These are phyloP conservation scores for Antechinus flavipes DNA, from an alignment of 2,113 vertebrate genomes.

Conservation along the genomic window DNA sequence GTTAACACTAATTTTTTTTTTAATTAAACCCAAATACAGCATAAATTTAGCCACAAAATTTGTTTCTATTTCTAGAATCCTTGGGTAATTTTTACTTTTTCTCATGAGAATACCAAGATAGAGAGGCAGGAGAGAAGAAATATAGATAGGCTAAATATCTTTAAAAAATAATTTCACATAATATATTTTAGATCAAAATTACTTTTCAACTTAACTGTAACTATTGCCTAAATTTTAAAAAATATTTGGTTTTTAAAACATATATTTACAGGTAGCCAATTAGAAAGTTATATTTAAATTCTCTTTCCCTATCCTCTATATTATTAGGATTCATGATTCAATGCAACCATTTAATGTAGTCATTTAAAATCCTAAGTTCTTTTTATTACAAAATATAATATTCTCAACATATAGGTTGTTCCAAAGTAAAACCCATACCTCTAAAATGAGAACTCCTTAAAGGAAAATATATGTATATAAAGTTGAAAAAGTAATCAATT, in stretches of 20 bases:
- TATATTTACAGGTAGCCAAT: slow-evolving; percentile 53
- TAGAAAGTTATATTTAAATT: slow-evolving; percentile 58
- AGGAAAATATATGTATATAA: neutral
- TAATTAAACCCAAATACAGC: slow-evolving; percentile 60
- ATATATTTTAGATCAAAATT: slow-evolving; percentile 53
- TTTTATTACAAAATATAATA: slow-evolving; percentile 28
- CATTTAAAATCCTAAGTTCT: slow-evolving; percentile 49
- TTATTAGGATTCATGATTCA: slow-evolving; percentile 50
- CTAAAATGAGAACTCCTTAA: neutral
- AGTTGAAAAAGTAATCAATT: neutral
- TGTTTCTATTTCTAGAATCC: neutral
- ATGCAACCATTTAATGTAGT: slow-evolving; percentile 49
- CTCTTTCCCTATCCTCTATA: slow-evolving; percentile 38
- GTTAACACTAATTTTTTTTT: slow-evolving; percentile 20
- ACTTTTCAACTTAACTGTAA: slow-evolving; percentile 34
- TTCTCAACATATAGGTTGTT: neutral
- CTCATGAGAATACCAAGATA: neutral
- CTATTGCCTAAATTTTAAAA: slow-evolving; percentile 5
- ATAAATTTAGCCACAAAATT: slow-evolving; percentile 57
- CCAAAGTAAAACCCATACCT: neutral
- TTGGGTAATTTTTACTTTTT: neutral
- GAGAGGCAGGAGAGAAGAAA: neutral
- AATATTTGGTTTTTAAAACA: slow-evolving; percentile 49
- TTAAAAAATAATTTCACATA: slow-evolving; percentile 55
- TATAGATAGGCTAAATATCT: neutral